A percentile compares a stretch with the other conserved stretches of the same genome.
phyloP scores from a whole-genome alignment of 1,140 invertebrate species.

The Drosophila oshimai region DNA sequence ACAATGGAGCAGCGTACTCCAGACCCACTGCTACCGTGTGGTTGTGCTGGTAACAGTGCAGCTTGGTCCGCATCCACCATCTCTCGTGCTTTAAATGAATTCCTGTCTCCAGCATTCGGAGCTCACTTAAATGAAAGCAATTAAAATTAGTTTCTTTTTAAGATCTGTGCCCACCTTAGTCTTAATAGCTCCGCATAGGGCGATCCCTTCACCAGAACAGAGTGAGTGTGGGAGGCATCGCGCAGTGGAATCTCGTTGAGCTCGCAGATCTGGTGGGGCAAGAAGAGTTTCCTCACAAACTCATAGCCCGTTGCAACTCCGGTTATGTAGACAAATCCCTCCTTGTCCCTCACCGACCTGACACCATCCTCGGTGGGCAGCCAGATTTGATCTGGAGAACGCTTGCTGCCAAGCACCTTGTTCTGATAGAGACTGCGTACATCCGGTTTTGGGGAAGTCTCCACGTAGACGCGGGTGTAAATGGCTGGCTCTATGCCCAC shows the following conservation, averaged over 20 bases:
- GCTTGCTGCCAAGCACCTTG: slow-evolving; percentile 45
- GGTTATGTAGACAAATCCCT: slow-evolving; percentile 66
- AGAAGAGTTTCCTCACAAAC: slow-evolving; percentile 53
- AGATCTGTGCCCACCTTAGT: slow-evolving; percentile 30
- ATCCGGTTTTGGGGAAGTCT: slow-evolving; percentile 29
- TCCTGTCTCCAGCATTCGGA: slow-evolving; percentile 61
- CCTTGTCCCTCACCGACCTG: slow-evolving; percentile 39
- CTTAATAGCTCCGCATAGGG: slow-evolving; percentile 60
- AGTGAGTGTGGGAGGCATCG: slow-evolving; percentile 38
- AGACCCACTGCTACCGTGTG: slow-evolving; percentile 58
- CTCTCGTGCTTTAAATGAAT: slow-evolving; percentile 49
- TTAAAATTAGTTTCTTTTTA: background rate
- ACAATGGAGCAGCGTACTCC: slow-evolving; percentile 57
- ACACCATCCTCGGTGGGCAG: slow-evolving; percentile 59
- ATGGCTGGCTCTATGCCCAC: slow-evolving; percentile 55
- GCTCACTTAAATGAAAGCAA: slow-evolving; percentile 20
- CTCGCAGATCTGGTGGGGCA: slow-evolving; percentile 74
- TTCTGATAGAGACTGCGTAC: slow-evolving; percentile 51
- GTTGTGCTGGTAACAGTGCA: slow-evolving; percentile 65
- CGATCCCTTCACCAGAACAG: slow-evolving; percentile 36
- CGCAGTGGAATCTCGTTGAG: slow-evolving; percentile 66
- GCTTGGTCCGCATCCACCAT: slow-evolving; percentile 53
- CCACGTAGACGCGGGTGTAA: slow-evolving; percentile 57
- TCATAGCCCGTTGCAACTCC: slow-evolving; percentile 58
- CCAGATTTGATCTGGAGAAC: slow-evolving; percentile 39